phyloP scores from a whole-genome alignment of 2,888 invertebrate species.

The Oligia fasciuncula region DNA sequence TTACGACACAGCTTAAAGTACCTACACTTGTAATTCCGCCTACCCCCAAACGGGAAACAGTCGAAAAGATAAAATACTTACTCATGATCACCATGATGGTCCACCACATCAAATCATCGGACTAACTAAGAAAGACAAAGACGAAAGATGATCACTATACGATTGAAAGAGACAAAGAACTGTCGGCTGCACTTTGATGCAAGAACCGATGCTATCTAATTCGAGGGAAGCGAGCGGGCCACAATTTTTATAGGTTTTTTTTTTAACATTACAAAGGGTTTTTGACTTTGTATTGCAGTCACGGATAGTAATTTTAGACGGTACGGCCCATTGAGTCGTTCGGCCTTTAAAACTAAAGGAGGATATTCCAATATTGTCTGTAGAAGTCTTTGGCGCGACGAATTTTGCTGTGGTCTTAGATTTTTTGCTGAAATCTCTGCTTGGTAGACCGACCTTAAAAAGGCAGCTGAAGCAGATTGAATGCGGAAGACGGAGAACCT shows the following conservation, averaged over 20 bases:
- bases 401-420: not conserved
- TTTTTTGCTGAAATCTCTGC: not conserved
- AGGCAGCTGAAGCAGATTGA: not conserved
- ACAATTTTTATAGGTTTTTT: slow-evolving; percentile 61
- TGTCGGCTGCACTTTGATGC: slow-evolving; percentile 64
- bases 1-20: slow-evolving; percentile 2
- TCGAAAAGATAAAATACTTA: slow-evolving; percentile 54
- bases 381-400: not conserved
- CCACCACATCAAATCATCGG: slow-evolving; percentile 59
- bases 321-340: slow-evolving; percentile 35
- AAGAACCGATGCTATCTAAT: slow-evolving; percentile 63
- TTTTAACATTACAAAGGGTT: slow-evolving; percentile 61
- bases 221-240: slow-evolving; percentile 60
- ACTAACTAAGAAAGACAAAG: slow-evolving; percentile 31
- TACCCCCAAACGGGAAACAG: slow-evolving; percentile 48
- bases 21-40: slow-evolving; percentile 39
- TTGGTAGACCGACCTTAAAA: no score
- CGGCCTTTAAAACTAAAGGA: not conserved
- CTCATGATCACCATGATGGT: slow-evolving; percentile 28
- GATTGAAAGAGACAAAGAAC: slow-evolving; percentile 39
- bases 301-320: slow-evolving; percentile 57
- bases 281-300: slow-evolving; percentile 60
- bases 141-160: slow-evolving; percentile 11
- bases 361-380: not conserved
- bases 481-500: not conserved